Evolutionary conservation across 1,140 invertebrate species (phyloP), one percentile per base, ranked within the genome.

Genomic region (Geopemphigus sp.): DNA sequence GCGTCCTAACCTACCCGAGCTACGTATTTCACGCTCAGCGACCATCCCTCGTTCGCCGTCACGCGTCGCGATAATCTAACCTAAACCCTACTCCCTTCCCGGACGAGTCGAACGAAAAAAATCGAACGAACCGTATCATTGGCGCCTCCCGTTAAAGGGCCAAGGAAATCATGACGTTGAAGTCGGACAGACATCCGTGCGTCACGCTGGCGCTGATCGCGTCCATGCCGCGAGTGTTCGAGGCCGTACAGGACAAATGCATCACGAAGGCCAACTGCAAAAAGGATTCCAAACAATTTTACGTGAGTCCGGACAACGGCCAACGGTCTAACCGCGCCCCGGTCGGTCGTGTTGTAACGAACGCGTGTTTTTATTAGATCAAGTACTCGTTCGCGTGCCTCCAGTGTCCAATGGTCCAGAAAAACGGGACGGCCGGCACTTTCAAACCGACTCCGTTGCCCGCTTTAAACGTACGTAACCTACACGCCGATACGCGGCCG

Each of bases 231-330:
- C 86, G 89, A 73, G 92, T 93, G 0, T 92, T 93, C 83, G 91
- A 92, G 85, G 90, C 92, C 0, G 92, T 93, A 1, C 90, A 93
- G 84, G 91, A 93, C 82, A 92, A 91, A 83, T 93, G 91, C 83
- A 93, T 94, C 59, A 91, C 89, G 0, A 93, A 92, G 84, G 91
- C 92, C 0, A 91, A 93, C 83, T 92, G 91, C 84, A 94, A 93
- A 83, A 92, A 92, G 84, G 92, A 93, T 83, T 92, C 91, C 0
- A 93, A 93, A 84, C 90, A 89, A 68, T 94, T 92, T 86, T 92
- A 92, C 84, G 92, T 93, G 88, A 91, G 89, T 88, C 32, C 32
- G 32, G 32, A 4, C 8, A 8, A 39, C 8, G 32, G 3, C 8
- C 8, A 8, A 39, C 32, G 32, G 32, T 39, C 8, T 39, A 39